Conservation (phyloP, 1,140 invertebrate species). For the Dinoponera quadriceps region DNA sequence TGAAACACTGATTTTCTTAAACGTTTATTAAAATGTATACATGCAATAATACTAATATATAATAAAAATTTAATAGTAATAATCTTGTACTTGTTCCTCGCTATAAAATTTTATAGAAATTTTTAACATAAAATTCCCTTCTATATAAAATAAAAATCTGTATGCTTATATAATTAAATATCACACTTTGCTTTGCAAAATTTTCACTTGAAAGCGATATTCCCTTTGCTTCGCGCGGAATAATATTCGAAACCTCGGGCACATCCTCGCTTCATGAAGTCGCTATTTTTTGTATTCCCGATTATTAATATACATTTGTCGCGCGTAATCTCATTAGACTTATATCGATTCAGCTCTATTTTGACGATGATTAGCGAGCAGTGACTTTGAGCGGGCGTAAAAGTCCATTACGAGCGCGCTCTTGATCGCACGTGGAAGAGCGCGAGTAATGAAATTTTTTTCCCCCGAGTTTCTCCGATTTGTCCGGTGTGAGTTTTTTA, state of each 20-base stretch:
- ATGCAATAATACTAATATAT: no score
- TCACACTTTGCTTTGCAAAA: background rate
- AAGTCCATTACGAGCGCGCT: background rate
- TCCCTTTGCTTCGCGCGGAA: background rate
- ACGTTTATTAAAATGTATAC: no score
- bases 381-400: background rate
- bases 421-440: slow-evolving; percentile 17
- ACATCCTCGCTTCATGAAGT: background rate
- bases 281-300: background rate
- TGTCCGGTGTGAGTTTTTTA: slow-evolving; percentile 45
- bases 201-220: background rate
- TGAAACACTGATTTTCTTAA: no score
- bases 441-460: slow-evolving; percentile 44
- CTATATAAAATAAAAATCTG: no score
- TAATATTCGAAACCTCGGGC: slow-evolving; percentile 24
- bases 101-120: no score
- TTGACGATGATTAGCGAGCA: slow-evolving; percentile 7
- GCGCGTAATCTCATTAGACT: background rate
- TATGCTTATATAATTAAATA: no score
- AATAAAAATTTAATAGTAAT: no score
- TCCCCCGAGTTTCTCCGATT: slow-evolving; percentile 32
- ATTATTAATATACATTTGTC: slow-evolving; percentile 33
- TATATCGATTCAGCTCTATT: slow-evolving; percentile 20
- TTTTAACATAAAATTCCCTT: background rate
- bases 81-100: no score